These are phyloP conservation scores for Eupeodes latifasciatus DNA, from an alignment of 2,888 invertebrate genomes.

Conservation along the genomic window DNA sequence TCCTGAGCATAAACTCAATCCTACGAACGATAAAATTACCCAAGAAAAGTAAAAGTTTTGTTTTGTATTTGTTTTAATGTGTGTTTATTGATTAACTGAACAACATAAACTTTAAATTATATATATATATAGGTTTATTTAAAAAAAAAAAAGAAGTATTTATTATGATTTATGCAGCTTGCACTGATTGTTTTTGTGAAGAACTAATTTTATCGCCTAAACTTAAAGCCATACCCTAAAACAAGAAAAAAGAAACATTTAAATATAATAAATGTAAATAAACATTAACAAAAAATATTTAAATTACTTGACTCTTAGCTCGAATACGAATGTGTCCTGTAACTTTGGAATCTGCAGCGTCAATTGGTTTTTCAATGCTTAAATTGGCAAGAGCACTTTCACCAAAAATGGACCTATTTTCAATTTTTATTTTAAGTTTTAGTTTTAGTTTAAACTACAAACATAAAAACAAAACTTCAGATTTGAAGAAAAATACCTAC, in stretches of 20 bases:
- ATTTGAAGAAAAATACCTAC: conserved; percentile 77
- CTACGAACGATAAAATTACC: too few species aligned
- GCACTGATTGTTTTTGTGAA: conserved; percentile 90
- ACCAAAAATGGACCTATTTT: conserved; percentile 94
- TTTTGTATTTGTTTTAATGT: conserved; percentile 30
- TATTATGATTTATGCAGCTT: conserved; percentile 80
- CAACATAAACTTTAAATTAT: conserved; percentile 70
- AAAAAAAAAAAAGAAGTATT: conserved; percentile 36
- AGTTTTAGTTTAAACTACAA: too few species aligned
- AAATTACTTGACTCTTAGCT: conserved; percentile 96
- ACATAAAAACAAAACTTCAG: too few species aligned
- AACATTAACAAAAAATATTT: background rate
- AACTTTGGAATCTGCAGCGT: conserved; percentile 94
- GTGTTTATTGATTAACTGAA: conserved; percentile 70
- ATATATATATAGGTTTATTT: conserved; percentile 44
- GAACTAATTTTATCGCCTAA: conserved; percentile 99
- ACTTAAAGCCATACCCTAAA: conserved; percentile 98
- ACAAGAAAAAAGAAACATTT: conserved; percentile 23
- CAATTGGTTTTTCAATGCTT: conserved; percentile 97
- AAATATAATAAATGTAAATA: background rate
- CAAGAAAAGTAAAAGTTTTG: background rate
- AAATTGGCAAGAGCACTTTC: conserved; percentile 99
- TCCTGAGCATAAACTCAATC: too few species aligned
- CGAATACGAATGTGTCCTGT: conserved; percentile 98
- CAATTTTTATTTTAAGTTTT: conserved; percentile 2